Percentiles rank a stretch among this genome's conserved stretches.
These are phyloP conservation scores for Rhynchotus rufescens DNA, from an alignment of 2,797 vertebrate species.

Conservation along the genomic window DNA sequence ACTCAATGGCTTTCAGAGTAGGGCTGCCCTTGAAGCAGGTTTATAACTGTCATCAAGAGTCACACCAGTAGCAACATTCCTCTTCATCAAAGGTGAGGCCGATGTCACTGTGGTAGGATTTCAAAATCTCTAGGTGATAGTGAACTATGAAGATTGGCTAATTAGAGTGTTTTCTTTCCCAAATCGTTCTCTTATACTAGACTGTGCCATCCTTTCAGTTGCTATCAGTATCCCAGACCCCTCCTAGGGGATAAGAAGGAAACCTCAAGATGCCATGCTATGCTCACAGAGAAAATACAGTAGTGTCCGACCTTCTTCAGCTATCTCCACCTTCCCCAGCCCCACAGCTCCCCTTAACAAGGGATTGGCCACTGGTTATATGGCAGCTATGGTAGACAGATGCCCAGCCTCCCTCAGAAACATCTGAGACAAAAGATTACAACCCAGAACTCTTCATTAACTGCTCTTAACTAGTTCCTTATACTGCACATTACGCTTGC, in stretches of 20 bases:
- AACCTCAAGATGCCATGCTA: background rate
- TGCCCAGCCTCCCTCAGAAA: background rate
- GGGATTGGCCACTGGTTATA: background rate
- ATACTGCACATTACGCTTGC: background rate
- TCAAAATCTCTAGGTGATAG: background rate
- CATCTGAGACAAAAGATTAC: background rate
- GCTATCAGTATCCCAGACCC: background rate
- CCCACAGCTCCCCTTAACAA: background rate
- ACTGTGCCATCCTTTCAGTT: background rate
- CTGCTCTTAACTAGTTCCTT: background rate
- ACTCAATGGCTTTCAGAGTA: background rate
- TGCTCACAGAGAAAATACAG: background rate
- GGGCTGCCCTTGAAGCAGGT: background rate
- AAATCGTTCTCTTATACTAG: background rate
- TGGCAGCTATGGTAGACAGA: background rate
- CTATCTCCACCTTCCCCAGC: background rate
- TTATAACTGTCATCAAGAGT: background rate
- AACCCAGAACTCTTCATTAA: background rate
- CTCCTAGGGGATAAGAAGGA: too few species aligned
- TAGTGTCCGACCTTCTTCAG: background rate
- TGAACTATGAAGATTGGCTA: background rate
- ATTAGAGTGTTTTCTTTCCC: background rate
- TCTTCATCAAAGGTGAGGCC: background rate
- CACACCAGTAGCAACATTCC: background rate
- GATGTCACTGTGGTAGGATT: background rate